Evolutionary conservation across 2,797 vertebrate genomes (phyloP), one percentile per base, ranked within the genome.

Genomic region (Sylvilagus floridanus): DNA sequence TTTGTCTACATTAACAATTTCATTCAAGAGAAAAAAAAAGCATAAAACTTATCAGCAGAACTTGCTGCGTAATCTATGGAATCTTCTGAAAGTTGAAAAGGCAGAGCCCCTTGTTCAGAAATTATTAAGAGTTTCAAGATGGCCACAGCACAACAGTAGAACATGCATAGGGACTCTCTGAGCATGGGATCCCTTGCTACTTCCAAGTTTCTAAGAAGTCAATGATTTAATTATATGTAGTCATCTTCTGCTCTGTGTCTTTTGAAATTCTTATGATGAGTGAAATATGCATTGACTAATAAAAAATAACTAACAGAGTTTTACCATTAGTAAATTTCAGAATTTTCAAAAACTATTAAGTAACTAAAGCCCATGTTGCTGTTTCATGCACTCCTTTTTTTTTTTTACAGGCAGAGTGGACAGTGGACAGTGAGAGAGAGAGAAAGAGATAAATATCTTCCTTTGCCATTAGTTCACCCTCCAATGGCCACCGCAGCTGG

Each of bases 121-220:
- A 57, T 5, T 26, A 76, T 1, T 21, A 24, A 73, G 32, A 42
- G 68, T 62, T 66, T 84, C 16, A 57, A 63, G 42, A 84, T 32
- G n/a, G 21, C 1, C 7, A 22, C 24, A 26, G 24, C 21, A 17
- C 26, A 81, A 17, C 63, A 62, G 30, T 26, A 24, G 47, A 14
- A 11, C 47, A 60, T 32, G 21, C 24, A 16, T 0, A 3, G 28
- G n/a, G 13, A 42, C 47, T 42, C 57, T n/a, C 12, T 21, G n/a
- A 65, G 14, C 19, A 3, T 5, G 1, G 57, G 50, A 0, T 2
- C 0, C 35, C 54, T 4, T 1, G 4, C 7, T 9, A 3, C n/a
- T 47, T 28, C 22, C 3, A 16, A 73, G 30, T n/a, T 52, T 62
- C n/a, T n/a, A 60, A 86, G 9, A 14, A 78, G 84, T 22, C 21